Conservation (phyloP, 2,888 invertebrate genomes). For the Polyommatus iphigenia region DNA sequence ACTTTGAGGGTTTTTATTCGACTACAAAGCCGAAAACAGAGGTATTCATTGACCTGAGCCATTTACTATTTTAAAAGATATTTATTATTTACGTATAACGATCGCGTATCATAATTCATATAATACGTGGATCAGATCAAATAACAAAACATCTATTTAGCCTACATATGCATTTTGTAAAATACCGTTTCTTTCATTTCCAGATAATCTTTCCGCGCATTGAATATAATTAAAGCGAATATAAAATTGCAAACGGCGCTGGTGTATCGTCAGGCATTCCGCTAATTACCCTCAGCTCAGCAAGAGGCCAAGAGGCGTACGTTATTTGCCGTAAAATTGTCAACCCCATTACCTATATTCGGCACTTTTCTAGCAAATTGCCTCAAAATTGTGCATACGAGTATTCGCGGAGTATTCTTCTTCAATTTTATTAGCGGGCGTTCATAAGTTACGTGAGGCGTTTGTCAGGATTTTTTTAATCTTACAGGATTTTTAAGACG, state of each 20-base stretch:
- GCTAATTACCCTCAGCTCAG: slow-evolving; percentile 5
- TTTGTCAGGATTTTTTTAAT: too few species aligned
- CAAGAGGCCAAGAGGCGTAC: neutral
- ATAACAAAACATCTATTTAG: neutral
- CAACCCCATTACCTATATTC: neutral
- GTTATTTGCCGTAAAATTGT: neutral
- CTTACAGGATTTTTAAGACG: too few species aligned
- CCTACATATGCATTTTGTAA: neutral
- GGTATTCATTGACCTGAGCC: too few species aligned
- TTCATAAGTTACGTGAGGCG: too few species aligned
- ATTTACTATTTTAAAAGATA: too few species aligned
- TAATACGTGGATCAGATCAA: too few species aligned
- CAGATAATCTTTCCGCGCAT: neutral
- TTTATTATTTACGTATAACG: too few species aligned
- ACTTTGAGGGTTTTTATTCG: too few species aligned
- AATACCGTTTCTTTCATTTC: neutral
- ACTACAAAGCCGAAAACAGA: too few species aligned
- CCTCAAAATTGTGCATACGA: neutral
- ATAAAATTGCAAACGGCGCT: neutral
- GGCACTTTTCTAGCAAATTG: neutral
- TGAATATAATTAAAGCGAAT: neutral
- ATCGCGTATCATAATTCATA: too few species aligned
- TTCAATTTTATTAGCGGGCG: neutral
- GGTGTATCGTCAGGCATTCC: neutral
- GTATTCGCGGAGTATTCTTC: neutral